Conservation (phyloP, 2,113 vertebrate species). For the Perca flavescens region DNA sequence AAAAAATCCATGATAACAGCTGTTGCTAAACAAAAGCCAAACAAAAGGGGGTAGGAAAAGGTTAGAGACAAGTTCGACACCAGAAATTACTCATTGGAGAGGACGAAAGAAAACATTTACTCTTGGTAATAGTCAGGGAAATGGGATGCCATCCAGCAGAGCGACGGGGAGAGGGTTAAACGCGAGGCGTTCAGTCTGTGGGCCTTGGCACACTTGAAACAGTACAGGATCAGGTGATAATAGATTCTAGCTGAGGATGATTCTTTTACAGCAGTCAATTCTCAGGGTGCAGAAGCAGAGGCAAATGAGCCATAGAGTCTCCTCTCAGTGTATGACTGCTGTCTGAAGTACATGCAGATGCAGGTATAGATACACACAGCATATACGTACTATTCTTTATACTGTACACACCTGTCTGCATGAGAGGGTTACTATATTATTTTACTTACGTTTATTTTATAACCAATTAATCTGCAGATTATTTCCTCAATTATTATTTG, state of each 20-base stretch:
- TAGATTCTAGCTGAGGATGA: slow-evolving; percentile 70
- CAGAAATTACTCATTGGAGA: slow-evolving; percentile 87
- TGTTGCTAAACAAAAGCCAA: slow-evolving; percentile 99
- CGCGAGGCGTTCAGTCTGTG: slow-evolving; percentile 85
- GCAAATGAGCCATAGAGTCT: slow-evolving; percentile 64
- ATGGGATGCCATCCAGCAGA: slow-evolving; percentile 77
- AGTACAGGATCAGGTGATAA: slow-evolving; percentile 87
- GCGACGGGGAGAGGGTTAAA: slow-evolving; percentile 85
- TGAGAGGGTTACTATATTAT: not conserved
- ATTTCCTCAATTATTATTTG: not conserved
- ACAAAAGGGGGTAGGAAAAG: slow-evolving; percentile 93
- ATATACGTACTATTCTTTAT: not conserved
- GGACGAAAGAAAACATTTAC: slow-evolving; percentile 86
- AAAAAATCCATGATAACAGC: slow-evolving; percentile 97
- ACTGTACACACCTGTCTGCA: not conserved
- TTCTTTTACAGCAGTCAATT: slow-evolving; percentile 66
- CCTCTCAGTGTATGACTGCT: slow-evolving; percentile 35
- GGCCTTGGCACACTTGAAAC: slow-evolving; percentile 76
- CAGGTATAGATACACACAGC: slow-evolving; percentile 5
- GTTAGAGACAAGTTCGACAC: slow-evolving; percentile 94
- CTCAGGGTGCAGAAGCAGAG: slow-evolving; percentile 53
- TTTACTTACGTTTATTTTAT: not conserved
- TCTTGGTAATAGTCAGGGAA: slow-evolving; percentile 81
- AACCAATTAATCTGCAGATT: not conserved
- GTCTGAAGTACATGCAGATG: slow-evolving; percentile 19